Evolutionary conservation across 2,888 invertebrate species (phyloP).

Genomic region (Sipha maydis): DNA sequence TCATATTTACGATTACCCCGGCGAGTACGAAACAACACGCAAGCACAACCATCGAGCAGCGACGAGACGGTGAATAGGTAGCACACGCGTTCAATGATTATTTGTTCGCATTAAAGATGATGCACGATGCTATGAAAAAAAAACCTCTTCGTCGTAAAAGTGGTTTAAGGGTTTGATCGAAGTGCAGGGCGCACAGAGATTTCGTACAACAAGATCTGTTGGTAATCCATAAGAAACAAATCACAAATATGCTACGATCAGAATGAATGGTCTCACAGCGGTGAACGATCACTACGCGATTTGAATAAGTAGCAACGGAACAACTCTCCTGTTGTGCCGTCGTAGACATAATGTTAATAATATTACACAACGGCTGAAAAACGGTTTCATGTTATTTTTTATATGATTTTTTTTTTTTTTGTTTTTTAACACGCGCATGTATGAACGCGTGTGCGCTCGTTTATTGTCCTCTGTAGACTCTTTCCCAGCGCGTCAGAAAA

Average conservation of each 20-base stretch:
- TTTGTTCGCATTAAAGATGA: background rate
- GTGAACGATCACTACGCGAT: background rate
- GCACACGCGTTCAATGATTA: background rate
- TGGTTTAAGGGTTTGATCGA: background rate
- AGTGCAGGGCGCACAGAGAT: background rate
- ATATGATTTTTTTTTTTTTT: background rate
- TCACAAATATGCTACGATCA: background rate
- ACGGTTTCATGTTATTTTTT: background rate
- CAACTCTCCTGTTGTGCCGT: background rate
- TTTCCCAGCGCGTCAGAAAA: slow-evolving; percentile 9
- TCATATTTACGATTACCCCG: background rate
- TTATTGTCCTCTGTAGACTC: background rate
- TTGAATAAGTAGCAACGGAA: background rate
- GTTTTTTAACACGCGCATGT: background rate
- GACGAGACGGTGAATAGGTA: background rate
- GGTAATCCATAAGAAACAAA: background rate
- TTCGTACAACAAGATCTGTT: background rate
- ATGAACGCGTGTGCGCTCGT: background rate
- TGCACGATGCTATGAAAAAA: background rate
- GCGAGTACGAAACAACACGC: background rate
- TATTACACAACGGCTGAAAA: background rate
- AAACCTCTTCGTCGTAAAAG: background rate
- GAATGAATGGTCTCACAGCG: no score
- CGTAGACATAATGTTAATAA: background rate
- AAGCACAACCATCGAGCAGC: background rate